Conservation (phyloP, 2,888 invertebrate genomes). For the Chrysina gloriosa region DNA sequence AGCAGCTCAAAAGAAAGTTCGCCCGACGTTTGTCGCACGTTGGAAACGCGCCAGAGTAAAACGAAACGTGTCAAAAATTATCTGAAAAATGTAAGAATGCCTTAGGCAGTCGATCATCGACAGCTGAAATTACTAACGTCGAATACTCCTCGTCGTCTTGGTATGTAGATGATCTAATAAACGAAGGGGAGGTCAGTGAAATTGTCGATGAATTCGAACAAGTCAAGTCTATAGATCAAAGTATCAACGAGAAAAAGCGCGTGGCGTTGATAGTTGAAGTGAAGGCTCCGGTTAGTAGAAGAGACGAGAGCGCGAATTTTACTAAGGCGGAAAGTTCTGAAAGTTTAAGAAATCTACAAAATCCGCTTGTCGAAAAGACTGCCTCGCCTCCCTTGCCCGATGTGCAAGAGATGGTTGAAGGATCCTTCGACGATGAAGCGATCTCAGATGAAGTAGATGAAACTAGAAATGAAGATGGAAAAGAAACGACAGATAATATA, state of each 20-base stretch:
- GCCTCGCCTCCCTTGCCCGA: slow-evolving; percentile 60
- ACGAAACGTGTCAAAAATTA: slow-evolving; percentile 69
- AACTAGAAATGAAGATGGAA: background rate
- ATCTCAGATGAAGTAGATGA: background rate
- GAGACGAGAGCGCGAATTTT: slow-evolving; percentile 32
- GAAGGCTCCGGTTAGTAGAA: slow-evolving; percentile 46
- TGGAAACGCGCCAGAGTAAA: slow-evolving; percentile 67
- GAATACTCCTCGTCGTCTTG: slow-evolving; percentile 53
- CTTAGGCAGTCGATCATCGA: slow-evolving; percentile 54
- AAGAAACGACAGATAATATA: background rate
- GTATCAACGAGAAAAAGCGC: slow-evolving; percentile 49
- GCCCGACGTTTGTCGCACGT: slow-evolving; percentile 58
- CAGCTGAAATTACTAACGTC: slow-evolving; percentile 38
- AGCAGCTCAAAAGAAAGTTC: slow-evolving; percentile 48
- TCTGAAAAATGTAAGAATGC: slow-evolving; percentile 68
- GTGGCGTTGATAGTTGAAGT: slow-evolving; percentile 59
- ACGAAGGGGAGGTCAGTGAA: slow-evolving; percentile 58
- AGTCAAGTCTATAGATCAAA: slow-evolving; percentile 44
- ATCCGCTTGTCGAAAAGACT: slow-evolving; percentile 37
- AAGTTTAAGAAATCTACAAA: slow-evolving; percentile 36
- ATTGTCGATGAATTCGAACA: slow-evolving; percentile 57
- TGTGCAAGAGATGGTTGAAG: slow-evolving; percentile 60
- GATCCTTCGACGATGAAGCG: slow-evolving; percentile 38
- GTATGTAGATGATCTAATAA: slow-evolving; percentile 56
- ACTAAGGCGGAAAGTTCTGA: slow-evolving; percentile 43